Evolutionary conservation across 2,797 vertebrate genomes (phyloP).

Genomic region (Rhynchonycteris naso): DNA sequence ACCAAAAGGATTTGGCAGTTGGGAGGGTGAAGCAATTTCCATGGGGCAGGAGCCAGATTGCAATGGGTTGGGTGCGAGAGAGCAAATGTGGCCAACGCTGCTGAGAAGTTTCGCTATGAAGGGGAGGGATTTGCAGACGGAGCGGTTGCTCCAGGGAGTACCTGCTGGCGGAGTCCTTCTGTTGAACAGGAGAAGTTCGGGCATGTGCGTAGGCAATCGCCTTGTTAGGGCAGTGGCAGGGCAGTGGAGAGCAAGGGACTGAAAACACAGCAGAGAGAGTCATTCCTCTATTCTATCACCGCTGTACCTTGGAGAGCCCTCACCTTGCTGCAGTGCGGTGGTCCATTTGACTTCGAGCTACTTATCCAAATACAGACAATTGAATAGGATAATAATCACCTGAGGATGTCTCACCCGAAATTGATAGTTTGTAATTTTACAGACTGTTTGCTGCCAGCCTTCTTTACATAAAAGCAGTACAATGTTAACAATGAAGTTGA

Average conservation of each 20-base stretch:
- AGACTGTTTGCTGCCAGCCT: neutral
- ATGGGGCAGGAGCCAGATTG: conserved; percentile 31
- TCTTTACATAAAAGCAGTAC: neutral
- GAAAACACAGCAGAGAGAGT: neutral
- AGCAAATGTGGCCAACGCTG: neutral
- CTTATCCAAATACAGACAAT: neutral
- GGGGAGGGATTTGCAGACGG: too few relatives aligned
- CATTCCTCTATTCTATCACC: neutral
- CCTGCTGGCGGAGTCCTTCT: neutral
- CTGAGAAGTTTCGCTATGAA: neutral
- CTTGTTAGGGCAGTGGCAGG: neutral
- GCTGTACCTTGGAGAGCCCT: neutral
- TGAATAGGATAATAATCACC: neutral
- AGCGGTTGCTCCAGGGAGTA: neutral
- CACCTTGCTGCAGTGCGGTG: neutral
- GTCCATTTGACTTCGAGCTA: neutral
- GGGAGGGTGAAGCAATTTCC: conserved; percentile 31
- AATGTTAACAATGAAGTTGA: neutral
- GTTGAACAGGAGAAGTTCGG: neutral
- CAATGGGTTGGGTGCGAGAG: neutral
- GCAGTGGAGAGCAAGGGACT: neutral
- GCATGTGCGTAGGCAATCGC: fast-evolving
- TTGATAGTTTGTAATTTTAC: neutral
- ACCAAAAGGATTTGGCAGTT: conserved; percentile 52
- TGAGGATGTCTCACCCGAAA: neutral